Evolutionary conservation across 1,140 invertebrate species (phyloP).

Genomic region (Drosophila simulans): DNA sequence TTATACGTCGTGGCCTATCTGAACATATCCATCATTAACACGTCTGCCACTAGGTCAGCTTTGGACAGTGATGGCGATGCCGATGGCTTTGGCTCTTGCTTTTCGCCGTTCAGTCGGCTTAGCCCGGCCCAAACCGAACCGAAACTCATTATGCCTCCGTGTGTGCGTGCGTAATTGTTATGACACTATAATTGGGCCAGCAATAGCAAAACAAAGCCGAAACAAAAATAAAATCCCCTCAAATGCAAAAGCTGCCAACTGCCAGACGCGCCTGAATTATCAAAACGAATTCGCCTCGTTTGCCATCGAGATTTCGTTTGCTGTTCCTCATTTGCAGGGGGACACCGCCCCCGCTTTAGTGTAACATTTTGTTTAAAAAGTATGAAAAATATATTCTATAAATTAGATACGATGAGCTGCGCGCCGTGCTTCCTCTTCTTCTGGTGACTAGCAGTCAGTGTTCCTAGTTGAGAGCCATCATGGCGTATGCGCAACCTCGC

Average conservation of each 20-base stretch:
- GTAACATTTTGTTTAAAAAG: neutral
- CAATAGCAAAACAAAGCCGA: slow-evolving; percentile 29
- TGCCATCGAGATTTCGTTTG: slow-evolving; percentile 43
- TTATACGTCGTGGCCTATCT: slow-evolving; percentile 57
- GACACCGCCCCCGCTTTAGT: slow-evolving; percentile 19
- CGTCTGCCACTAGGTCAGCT: slow-evolving; percentile 70
- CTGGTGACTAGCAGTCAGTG: too few relatives aligned
- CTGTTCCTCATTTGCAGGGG: slow-evolving; percentile 17
- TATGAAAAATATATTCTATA: neutral
- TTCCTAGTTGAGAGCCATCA: neutral
- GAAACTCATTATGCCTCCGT: slow-evolving; percentile 55
- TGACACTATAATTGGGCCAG: slow-evolving; percentile 74
- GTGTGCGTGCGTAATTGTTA: slow-evolving; percentile 67
- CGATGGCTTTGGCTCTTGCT: slow-evolving; percentile 51
- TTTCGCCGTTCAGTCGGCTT: slow-evolving; percentile 43
- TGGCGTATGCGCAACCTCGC: slow-evolving; percentile 29
- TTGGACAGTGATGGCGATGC: slow-evolving; percentile 44
- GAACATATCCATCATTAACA: slow-evolving; percentile 76
- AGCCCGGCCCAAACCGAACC: slow-evolving; percentile 26
- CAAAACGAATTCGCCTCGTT: slow-evolving; percentile 53
- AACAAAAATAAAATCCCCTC: slow-evolving; percentile 29
- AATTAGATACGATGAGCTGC: too few relatives aligned
- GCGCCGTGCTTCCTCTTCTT: too few relatives aligned
- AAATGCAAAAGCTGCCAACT: slow-evolving; percentile 37
- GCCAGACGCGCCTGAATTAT: slow-evolving; percentile 64